Evolutionary conservation across 2,797 vertebrate genomes (phyloP), one percentile per base, ranked within the genome.

Genomic region (Liparis tanakae): DNA sequence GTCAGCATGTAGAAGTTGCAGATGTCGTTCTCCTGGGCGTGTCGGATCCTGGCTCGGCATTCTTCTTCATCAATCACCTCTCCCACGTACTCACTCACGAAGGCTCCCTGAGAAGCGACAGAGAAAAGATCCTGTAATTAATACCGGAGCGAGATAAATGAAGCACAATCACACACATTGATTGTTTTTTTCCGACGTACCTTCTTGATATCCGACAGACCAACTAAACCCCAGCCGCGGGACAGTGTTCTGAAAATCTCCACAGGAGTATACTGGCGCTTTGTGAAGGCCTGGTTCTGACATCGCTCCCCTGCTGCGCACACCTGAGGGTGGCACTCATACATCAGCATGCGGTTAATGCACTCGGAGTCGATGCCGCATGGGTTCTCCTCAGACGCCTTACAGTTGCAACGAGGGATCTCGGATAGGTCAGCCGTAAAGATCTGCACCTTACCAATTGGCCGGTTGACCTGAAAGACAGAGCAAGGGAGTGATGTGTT

Each of bases 1-100:
- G 98, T 99, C 62, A 99, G 95, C 98, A 99, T 99, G 90, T 99
- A 99, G 93, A 99, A 99, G 92, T 99, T 99, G 86, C 94, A 95
- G 89, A 99, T 99, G 90, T 99, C 97, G 0, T 97, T 97, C 84
- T 99, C 98, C 84, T 99, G 98, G 53, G 98, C 98, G 1, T 97
- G 95, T 87, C 92, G 95, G 88, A 99, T 98, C 76, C 98, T 95
- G 82, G 96, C 94, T 71, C 97, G 94, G 87, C 98, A 99, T 74
- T 99, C 98, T 77, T 99, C 98, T 87, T 99, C 98, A 46, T 99
- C 98, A 55, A 99, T 99, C 51, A 99, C 90, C 86, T 99, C 98
- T 34, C 98, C 98, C 46, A 99, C 98, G 57, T 99, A 99, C 55
- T 99, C 98, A 74, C 97, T 99, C 85, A 99, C 97, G 92, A 99